phyloP scores from a whole-genome alignment of 2,888 invertebrate species.

The Anthrax anthrax region DNA sequence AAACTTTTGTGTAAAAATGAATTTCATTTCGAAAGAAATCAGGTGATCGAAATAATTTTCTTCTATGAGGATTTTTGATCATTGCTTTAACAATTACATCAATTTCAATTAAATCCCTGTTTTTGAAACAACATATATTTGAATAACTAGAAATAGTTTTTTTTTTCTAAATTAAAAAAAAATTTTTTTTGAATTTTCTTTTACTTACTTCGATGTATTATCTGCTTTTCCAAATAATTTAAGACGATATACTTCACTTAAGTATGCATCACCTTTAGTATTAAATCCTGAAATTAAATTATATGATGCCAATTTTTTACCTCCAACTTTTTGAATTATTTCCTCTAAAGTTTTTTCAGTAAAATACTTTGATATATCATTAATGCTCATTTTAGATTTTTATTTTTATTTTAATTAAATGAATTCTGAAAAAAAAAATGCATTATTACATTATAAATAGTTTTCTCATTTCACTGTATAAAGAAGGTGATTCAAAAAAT shows the following conservation, averaged over 20 bases:
- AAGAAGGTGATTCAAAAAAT: too few species aligned
- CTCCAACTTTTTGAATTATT: slow-evolving; percentile 28
- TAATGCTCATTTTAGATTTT: slow-evolving; percentile 15
- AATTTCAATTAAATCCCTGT: slow-evolving; percentile 25
- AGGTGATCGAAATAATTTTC: slow-evolving; percentile 46
- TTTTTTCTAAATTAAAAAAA: background rate
- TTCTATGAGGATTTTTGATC: slow-evolving; percentile 45
- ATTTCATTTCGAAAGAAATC: slow-evolving; percentile 61
- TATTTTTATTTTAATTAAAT: background rate
- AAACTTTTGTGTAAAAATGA: slow-evolving; percentile 41
- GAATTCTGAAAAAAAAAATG: too few species aligned
- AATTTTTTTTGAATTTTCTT: too few species aligned
- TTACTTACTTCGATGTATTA: too few species aligned
- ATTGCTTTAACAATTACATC: slow-evolving; percentile 51
- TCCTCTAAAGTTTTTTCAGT: slow-evolving; percentile 31
- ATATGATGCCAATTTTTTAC: slow-evolving; percentile 31
- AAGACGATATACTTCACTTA: slow-evolving; percentile 49
- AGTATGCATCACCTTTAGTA: slow-evolving; percentile 54
- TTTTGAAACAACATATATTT: too few species aligned
- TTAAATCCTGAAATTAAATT: slow-evolving; percentile 30
- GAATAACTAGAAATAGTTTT: too few species aligned
- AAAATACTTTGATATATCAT: slow-evolving; percentile 30
- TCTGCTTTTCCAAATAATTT: slow-evolving; percentile 35
- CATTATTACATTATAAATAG: too few species aligned
- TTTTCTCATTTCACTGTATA: too few species aligned